Conservation (phyloP, 2,888 invertebrate species). For the Acanthosoma haemorrhoidale region DNA sequence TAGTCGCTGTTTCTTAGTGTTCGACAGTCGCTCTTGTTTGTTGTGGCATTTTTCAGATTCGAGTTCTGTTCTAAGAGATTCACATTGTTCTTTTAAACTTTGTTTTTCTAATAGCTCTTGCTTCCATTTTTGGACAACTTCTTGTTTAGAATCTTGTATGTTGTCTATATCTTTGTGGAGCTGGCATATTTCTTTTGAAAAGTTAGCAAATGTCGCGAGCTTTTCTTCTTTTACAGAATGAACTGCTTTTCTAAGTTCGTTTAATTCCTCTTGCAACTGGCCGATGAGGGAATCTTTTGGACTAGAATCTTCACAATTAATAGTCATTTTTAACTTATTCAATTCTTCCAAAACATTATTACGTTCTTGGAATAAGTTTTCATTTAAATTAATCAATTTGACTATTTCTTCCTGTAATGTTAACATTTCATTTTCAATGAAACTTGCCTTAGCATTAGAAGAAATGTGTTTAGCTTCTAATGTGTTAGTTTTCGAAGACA, state of each 20-base stretch:
- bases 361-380: conserved; percentile 43
- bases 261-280: conserved; percentile 9
- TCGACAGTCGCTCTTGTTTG: neutral
- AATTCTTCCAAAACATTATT: conserved; percentile 39
- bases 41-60: conserved; percentile 43
- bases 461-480: neutral
- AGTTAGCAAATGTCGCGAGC: conserved; percentile 7
- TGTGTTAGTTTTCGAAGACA: conserved; percentile 8
- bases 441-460: conserved; percentile 41
- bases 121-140: conserved; percentile 41
- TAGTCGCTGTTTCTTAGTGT: neutral
- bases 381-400: conserved; percentile 29
- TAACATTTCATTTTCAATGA: conserved; percentile 44
- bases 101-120: conserved; percentile 42
- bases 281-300: conserved; percentile 20
- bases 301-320: neutral
- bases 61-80: conserved; percentile 41
- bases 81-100: conserved; percentile 33
- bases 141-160: conserved; percentile 39
- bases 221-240: conserved; percentile 14
- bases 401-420: conserved; percentile 42
- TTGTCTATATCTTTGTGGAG: conserved; percentile 12
- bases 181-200: conserved; percentile 9
- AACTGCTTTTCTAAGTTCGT: neutral
- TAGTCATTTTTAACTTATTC: neutral